Evolutionary conservation across 1,140 invertebrate genomes (phyloP).

Genomic region (Diorhabda elongata): DNA sequence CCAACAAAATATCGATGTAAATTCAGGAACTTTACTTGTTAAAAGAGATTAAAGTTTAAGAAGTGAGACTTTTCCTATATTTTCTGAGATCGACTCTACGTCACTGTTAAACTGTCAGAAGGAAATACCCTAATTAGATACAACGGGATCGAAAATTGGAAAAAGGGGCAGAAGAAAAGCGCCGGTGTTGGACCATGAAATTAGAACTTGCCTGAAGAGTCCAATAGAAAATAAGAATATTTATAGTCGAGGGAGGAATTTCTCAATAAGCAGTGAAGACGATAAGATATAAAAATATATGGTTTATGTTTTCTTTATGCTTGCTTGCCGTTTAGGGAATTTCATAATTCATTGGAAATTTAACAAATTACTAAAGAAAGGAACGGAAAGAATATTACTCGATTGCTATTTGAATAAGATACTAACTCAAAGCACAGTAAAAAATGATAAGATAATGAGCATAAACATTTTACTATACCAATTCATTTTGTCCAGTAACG

Average conservation of each 20-base stretch:
- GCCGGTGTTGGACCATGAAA: constrained; percentile 43
- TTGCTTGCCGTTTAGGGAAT: constrained; percentile 1
- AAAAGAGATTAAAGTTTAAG: no score
- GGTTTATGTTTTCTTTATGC: constrained; percentile 3
- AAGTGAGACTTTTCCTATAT: no score
- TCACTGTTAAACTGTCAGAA: constrained; percentile 25
- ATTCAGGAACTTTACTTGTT: no score
- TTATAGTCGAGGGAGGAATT: constrained; percentile 13
- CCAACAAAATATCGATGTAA: no score
- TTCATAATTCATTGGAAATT: background rate
- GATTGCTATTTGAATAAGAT: background rate
- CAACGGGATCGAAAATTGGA: constrained; percentile 36
- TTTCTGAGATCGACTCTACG: background rate
- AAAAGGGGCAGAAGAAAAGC: constrained; percentile 33
- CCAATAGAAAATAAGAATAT: constrained; percentile 33
- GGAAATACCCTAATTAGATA: constrained; percentile 43
- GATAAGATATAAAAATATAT: constrained; percentile 19
- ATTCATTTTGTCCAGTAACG: no score
- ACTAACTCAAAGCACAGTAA: no score
- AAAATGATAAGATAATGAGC: no score
- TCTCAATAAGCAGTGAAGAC: constrained; percentile 24
- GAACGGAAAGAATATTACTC: background rate
- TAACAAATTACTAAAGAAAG: background rate
- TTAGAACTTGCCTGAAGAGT: constrained; percentile 36
- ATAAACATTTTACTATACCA: no score